Conservation (phyloP, 2,113 vertebrate species). For the Ammospiza nelsoni region DNA sequence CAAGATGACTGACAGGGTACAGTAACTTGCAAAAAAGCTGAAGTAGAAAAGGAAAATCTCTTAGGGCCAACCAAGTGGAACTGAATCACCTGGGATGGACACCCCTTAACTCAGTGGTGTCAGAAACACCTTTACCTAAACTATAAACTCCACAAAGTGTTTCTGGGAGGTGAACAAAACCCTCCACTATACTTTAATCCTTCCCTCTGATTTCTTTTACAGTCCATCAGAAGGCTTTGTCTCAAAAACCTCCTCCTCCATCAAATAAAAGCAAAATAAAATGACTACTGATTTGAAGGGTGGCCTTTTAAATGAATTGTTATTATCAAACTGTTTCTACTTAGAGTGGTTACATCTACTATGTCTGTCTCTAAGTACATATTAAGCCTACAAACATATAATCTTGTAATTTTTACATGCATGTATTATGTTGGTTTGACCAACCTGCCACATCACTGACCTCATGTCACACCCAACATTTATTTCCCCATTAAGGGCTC, state of each 20-base stretch:
- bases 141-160: not conserved
- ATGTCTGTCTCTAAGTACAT: not conserved
- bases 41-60: slow-evolving; percentile 19
- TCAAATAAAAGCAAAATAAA: not conserved
- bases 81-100: not conserved
- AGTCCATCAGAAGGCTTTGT: not conserved
- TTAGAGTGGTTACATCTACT: not conserved
- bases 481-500: not conserved
- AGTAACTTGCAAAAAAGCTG: not conserved
- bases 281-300: not conserved
- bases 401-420: not conserved
- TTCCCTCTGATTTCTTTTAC: not conserved
- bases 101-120: not conserved
- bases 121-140: not conserved
- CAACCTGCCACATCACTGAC: not conserved
- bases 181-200: not conserved
- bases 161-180: not conserved
- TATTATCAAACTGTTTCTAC: not conserved
- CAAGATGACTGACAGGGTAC: slow-evolving; percentile 38
- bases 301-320: not conserved
- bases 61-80: not conserved
- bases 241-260: not conserved
- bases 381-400: not conserved
- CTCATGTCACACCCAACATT: not conserved
- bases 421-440: not conserved